These are phyloP conservation scores for Molossus molossus DNA, from an alignment of 2,797 vertebrate genomes.

Conservation along the genomic window DNA sequence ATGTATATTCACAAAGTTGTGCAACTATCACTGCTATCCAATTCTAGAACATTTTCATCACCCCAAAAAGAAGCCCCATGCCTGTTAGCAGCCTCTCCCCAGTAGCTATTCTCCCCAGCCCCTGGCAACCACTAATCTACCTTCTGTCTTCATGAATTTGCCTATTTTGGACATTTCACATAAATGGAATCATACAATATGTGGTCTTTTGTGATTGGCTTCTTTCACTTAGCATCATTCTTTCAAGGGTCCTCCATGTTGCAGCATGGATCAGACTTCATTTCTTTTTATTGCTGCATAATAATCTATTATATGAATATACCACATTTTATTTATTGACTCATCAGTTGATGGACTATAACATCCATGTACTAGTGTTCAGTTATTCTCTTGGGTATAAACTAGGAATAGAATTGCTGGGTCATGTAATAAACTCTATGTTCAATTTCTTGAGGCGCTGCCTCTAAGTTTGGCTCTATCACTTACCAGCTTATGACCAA, in stretches of 20 bases:
- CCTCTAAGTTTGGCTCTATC: background rate
- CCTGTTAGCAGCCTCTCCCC: too few species aligned
- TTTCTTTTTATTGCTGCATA: background rate
- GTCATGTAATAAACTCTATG: background rate
- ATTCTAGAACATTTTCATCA: too few species aligned
- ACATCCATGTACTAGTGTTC: background rate
- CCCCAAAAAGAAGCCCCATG: too few species aligned
- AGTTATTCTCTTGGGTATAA: background rate
- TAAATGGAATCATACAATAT: too few species aligned
- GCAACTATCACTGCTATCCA: too few species aligned
- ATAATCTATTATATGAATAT: background rate
- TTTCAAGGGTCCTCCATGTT: background rate
- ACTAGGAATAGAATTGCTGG: background rate
- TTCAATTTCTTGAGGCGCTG: background rate
- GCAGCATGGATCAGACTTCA: background rate
- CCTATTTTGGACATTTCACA: too few species aligned
- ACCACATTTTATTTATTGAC: background rate
- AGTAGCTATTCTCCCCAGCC: too few species aligned
- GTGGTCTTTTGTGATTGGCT: too few species aligned
- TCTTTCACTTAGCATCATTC: too few species aligned
- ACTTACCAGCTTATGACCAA: background rate
- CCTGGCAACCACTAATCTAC: too few species aligned
- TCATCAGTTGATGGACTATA: background rate
- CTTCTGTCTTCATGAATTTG: too few species aligned
- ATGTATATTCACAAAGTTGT: too few species aligned